Evolutionary conservation across 2,888 invertebrate genomes (phyloP), one percentile per base, ranked within the genome.

Genomic region (Amphipoea lucens): DNA sequence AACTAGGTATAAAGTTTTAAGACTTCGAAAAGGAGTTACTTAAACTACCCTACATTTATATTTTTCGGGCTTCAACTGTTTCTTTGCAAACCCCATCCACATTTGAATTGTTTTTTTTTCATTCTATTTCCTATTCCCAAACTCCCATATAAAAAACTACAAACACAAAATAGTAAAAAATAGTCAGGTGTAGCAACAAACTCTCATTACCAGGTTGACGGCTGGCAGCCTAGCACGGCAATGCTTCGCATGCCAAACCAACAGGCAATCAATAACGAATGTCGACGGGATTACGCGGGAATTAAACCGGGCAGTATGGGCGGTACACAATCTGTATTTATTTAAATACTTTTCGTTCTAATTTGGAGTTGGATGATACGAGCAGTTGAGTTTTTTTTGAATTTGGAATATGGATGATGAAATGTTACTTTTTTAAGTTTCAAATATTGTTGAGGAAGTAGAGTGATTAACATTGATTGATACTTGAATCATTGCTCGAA

Each of bases 251-350:
- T 78, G 80, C 79, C 78, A 78, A 78, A 78, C 82, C 79, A 71
- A 78, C 62, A 62, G 72, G 79, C 84, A 88, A 88, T 88, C 88
- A 87, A 88, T 88, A 86, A 86, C 69, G 36, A 83, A 65, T 77
- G 79, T 81, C 80, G 74, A 76, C 79, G 60, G 79, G 79, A 82
- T 85, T 82, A 81, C 78, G 63, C 63, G 73, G 57, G 73, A 83
- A 85, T 87, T 81, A 81, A 78, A 62, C 42, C 60, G 40, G 48
- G 29, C 78, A 74, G 76, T 66, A 76, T 65, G 70, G 78, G 54
- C 45, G 60, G 70, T 71, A 57, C 23, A 70, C 48, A 81, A 74
- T 65, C 67, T 68, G 67, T 74, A 65, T 78, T 65, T 74, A 66
- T 68, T 81, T 68, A 68, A 67, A 78, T 67, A 72, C 40, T 77